Conservation (phyloP, 1,140 invertebrate species). For the Calliopsis andreniformis region DNA sequence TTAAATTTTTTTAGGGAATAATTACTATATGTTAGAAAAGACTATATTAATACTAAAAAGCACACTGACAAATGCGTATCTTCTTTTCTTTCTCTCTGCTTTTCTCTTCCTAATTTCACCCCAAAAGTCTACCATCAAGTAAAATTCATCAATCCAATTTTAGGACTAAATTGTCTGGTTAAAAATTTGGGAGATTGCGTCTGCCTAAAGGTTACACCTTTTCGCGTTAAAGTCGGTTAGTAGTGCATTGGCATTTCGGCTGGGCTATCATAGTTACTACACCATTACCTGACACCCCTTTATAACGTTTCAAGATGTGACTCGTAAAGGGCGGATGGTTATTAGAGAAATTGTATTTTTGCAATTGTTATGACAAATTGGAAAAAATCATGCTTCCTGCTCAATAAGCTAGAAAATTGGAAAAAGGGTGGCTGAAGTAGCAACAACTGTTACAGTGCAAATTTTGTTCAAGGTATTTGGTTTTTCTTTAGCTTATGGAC, state of each 20-base stretch:
- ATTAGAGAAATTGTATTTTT: not conserved
- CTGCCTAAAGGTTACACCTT: slow-evolving; percentile 35
- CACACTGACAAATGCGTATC: too few relatives aligned
- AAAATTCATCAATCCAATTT: not conserved
- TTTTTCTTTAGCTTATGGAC: not conserved
- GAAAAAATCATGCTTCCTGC: too few relatives aligned
- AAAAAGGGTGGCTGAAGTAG: too few relatives aligned
- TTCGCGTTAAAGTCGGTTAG: slow-evolving; percentile 3
- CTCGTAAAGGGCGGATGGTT: not conserved
- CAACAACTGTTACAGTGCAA: not conserved
- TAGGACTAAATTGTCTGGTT: not conserved
- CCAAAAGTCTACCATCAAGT: not conserved
- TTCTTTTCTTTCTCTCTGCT: too few relatives aligned
- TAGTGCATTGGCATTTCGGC: slow-evolving; percentile 63
- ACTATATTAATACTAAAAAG: too few relatives aligned
- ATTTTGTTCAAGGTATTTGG: not conserved
- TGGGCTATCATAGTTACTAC: not conserved
- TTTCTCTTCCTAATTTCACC: too few relatives aligned
- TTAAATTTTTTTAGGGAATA: too few relatives aligned
- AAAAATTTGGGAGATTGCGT: not conserved
- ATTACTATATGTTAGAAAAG: too few relatives aligned
- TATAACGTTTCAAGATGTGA: not conserved
- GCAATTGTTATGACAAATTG: not conserved
- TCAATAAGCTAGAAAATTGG: too few relatives aligned
- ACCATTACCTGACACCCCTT: not conserved